Base-by-base conservation (phyloP, 1,140 invertebrate genomes). In the Chironomus tepperi region DNA sequence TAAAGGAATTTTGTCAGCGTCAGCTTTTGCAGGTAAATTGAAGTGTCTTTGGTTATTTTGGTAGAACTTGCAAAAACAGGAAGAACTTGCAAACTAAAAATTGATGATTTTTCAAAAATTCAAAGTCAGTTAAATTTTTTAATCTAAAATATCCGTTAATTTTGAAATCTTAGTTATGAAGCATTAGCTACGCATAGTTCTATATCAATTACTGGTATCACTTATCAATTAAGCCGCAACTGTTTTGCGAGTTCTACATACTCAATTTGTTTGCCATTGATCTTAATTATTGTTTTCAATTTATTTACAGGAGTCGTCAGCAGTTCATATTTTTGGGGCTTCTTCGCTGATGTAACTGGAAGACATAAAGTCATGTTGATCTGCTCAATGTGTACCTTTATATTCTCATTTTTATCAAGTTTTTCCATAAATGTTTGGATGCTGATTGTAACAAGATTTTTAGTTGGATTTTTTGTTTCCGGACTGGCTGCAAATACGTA, bases 241-340 rank as follows among this genome's bases (percentile, higher is more conserved):
- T 2, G 24, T 34, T 34, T 34, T 34, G 24, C 24, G 5, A 34
- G 24, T 34, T 34, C 24, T 34, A 34, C 24, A 78, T 75, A 74
- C 42, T 67, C 24, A 12, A 34, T 18, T 73, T 57, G 6, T 57
- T 74, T 7, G 16, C 7, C 43, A 42, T 7, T 8, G 34, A 42
- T 6, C 16, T 43, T 21, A 70, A 57, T 57, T 19, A 7, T 70
- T 19, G 10, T 73, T n/a, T 10, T 42, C 24, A 34, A 24, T 64
- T 34, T 34, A 78, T 79, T 34, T 34, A 18, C 79, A 89, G 93
- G 93, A 73, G 94, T 94, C 92, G 88, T 94, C 76, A 83, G 87
- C 0, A 93, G 92, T 73, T 91, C 91, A 0, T 87, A 92, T 78
- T 77, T 93, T 18, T 95, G 93, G 92, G 93, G 93, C 3, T 92